These are phyloP conservation scores for Ceratotherium simum DNA, from an alignment of 2,113 vertebrate genomes.

Conservation along the genomic window DNA sequence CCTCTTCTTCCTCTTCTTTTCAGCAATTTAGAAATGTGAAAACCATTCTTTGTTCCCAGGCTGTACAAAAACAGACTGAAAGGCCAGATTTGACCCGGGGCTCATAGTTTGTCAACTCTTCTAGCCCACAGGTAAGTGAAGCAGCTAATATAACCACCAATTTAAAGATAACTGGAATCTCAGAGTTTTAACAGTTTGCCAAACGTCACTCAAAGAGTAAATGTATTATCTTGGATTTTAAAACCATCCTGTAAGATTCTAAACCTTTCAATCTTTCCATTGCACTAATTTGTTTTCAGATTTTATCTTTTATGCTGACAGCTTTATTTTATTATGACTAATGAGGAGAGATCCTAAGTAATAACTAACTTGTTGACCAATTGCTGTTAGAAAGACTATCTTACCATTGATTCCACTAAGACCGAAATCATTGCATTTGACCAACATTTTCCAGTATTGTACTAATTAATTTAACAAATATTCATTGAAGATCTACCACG, in stretches of 20 bases:
- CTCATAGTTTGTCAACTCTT: background rate
- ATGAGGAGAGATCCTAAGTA: background rate
- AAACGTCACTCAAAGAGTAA: background rate
- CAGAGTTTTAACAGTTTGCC: background rate
- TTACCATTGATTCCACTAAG: background rate
- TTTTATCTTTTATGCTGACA: background rate
- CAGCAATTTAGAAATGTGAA: constrained; percentile 5
- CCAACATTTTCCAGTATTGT: background rate
- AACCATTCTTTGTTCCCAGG: background rate
- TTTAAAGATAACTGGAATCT: background rate
- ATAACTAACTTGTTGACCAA: background rate
- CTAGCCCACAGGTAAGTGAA: background rate
- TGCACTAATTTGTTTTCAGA: background rate
- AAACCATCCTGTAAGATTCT: background rate
- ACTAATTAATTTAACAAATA: background rate
- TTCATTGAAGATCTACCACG: background rate
- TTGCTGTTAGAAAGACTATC: background rate
- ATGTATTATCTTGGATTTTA: background rate
- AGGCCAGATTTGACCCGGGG: background rate
- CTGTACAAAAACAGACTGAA: background rate
- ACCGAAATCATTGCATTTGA: background rate
- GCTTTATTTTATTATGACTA: constrained; percentile 7
- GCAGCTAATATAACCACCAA: background rate
- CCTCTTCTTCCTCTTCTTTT: background rate
- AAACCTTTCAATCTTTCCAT: background rate